These are phyloP conservation scores for Cantharis rustica DNA, from an alignment of 2,888 invertebrate genomes.

Conservation along the genomic window DNA sequence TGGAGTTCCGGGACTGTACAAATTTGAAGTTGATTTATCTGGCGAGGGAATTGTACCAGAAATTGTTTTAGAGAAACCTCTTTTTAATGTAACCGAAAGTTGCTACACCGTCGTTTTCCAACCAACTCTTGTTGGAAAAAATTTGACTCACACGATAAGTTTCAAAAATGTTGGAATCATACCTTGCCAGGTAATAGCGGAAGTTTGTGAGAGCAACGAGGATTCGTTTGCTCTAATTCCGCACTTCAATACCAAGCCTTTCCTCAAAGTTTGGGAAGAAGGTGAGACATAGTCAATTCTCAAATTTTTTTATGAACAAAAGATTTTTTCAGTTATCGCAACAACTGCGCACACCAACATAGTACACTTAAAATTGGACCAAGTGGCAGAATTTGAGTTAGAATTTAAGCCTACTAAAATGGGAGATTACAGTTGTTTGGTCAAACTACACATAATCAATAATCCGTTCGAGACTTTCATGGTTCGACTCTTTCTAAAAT, in stretches of 20 bases:
- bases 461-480: slow-evolving; percentile 64
- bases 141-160: slow-evolving; percentile 37
- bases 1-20: slow-evolving; percentile 33
- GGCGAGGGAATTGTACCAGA: slow-evolving; percentile 58
- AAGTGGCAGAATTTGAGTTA: slow-evolving; percentile 45
- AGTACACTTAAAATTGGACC: slow-evolving; percentile 43
- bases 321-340: slow-evolving; percentile 19
- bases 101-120: slow-evolving; percentile 46
- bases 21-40: slow-evolving; percentile 44
- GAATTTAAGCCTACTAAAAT: slow-evolving; percentile 47
- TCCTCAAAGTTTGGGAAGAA: slow-evolving; percentile 12
- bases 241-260: slow-evolving; percentile 5
- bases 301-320: not conserved
- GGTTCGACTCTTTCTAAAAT: slow-evolving; percentile 33
- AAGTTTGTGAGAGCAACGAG: slow-evolving; percentile 45
- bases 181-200: slow-evolving; percentile 51
- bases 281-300: not conserved
- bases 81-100: slow-evolving; percentile 33
- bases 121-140: slow-evolving; percentile 47
- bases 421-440: slow-evolving; percentile 38
- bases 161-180: slow-evolving; percentile 54
- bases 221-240: slow-evolving; percentile 31
- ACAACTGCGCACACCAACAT: slow-evolving; percentile 36
- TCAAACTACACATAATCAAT: slow-evolving; percentile 58
- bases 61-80: slow-evolving; percentile 51